Conservation (phyloP, 2,888 invertebrate species). For the Eumacrocentrus americanus region DNA sequence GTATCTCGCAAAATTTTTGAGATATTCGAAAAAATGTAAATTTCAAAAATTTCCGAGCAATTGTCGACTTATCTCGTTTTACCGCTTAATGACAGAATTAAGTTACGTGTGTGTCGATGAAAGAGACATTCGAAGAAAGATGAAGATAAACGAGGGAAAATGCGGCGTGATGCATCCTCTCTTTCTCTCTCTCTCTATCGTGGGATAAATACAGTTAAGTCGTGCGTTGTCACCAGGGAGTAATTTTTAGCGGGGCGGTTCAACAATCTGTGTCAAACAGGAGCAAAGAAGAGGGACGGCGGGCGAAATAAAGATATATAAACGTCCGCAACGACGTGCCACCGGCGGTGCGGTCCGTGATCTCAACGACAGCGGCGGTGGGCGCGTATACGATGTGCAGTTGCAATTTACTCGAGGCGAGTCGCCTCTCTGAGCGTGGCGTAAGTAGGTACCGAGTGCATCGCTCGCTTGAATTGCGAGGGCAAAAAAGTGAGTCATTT, state of each 20-base stretch:
- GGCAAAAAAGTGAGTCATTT: slow-evolving; percentile 19
- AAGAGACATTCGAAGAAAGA: slow-evolving; percentile 21
- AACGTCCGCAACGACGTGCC: slow-evolving; percentile 18
- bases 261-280: slow-evolving; percentile 51
- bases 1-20: too few species aligned
- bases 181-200: slow-evolving; percentile 23
- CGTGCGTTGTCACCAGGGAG: neutral
- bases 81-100: neutral
- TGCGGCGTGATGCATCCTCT: slow-evolving; percentile 28
- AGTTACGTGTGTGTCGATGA: slow-evolving; percentile 18
- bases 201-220: slow-evolving; percentile 24
- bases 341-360: neutral
- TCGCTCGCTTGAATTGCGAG: slow-evolving; percentile 16
- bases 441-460: slow-evolving; percentile 18
- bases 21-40: too few species aligned
- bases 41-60: too few species aligned
- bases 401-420: slow-evolving; percentile 28
- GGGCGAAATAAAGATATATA: slow-evolving; percentile 36
- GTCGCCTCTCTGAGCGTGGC: slow-evolving; percentile 32
- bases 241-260: slow-evolving; percentile 44
- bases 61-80: too few species aligned
- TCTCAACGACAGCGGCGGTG: slow-evolving; percentile 4
- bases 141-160: slow-evolving; percentile 24
- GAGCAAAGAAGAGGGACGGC: slow-evolving; percentile 39
- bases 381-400: slow-evolving; percentile 15